Evolutionary conservation across 2,797 vertebrate genomes (phyloP).

Genomic region (Sitta carolinensis): DNA sequence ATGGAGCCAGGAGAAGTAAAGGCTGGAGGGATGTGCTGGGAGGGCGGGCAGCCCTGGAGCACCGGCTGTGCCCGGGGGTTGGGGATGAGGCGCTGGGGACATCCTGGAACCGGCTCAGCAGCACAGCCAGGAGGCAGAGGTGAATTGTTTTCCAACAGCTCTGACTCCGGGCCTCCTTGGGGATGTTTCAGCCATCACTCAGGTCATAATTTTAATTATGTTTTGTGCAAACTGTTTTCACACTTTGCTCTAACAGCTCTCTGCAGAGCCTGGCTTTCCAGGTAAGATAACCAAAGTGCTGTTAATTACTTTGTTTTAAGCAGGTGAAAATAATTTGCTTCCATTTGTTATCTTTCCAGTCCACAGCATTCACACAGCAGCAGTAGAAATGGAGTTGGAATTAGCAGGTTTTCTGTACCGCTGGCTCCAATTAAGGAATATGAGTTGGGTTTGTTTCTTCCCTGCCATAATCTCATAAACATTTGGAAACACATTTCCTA

Average conservation of each 20-base stretch:
- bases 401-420: neutral
- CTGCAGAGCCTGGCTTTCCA: constrained; percentile 33
- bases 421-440: neutral
- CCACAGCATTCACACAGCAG: neutral
- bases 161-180: neutral
- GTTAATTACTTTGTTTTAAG: constrained; percentile 51
- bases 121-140: neutral
- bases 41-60: neutral
- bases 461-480: neutral
- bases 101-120: neutral
- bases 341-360: constrained; percentile 47
- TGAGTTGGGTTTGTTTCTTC: neutral
- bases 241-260: constrained; percentile 42
- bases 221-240: constrained; percentile 31
- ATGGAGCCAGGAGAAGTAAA: fast-evolving
- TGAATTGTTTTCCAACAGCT: neutral
- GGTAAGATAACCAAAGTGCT: constrained; percentile 44
- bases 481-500: neutral
- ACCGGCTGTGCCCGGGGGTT: fast-evolving
- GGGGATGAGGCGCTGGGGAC: neutral
- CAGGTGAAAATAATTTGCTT: constrained; percentile 47
- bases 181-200: neutral
- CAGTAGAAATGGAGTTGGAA: neutral
- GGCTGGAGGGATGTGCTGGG: neutral
- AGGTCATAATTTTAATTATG: constrained; percentile 49